Percentiles rank a stretch among this genome's conserved stretches.
Evolutionary conservation across 2,113 vertebrate genomes (phyloP).

Genomic region (Plestiodon gilberti): DNA sequence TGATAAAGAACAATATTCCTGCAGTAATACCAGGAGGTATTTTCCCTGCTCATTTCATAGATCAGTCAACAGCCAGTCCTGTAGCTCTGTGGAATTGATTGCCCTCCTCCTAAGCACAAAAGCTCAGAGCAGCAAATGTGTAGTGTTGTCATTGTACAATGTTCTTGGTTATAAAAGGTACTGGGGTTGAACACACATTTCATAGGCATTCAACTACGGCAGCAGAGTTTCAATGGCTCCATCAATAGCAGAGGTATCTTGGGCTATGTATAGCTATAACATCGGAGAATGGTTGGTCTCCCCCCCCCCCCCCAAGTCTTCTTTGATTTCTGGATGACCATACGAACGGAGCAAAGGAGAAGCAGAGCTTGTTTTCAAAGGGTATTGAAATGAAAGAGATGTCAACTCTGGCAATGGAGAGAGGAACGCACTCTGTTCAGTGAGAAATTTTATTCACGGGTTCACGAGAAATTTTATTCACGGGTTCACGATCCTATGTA

Average conservation of each 20-base stretch:
- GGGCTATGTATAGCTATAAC: not conserved
- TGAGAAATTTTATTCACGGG: too few species aligned
- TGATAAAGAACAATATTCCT: not conserved
- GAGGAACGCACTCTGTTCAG: not conserved
- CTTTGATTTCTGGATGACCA: not conserved
- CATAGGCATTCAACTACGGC: not conserved
- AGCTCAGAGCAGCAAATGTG: not conserved
- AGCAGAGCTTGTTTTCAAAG: not conserved
- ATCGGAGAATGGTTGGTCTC: not conserved
- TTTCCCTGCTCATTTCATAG: not conserved
- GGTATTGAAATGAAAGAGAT: not conserved
- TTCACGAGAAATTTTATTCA: too few species aligned
- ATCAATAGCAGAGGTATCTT: not conserved
- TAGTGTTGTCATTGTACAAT: not conserved
- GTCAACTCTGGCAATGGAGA: not conserved
- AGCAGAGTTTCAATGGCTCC: not conserved
- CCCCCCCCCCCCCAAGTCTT: not conserved
- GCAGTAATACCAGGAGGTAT: not conserved
- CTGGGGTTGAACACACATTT: not conserved
- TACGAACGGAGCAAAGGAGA: not conserved
- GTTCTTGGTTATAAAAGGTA: conserved; percentile 22
- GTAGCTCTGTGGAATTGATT: not conserved
- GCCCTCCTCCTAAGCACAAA: not conserved
- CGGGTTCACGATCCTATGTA: too few species aligned
- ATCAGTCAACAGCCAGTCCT: conserved; percentile 4